A percentile compares a stretch with the other conserved stretches of the same genome.
Evolutionary conservation across 2,113 vertebrate genomes (phyloP).

Genomic region (Henicopernis longicauda): DNA sequence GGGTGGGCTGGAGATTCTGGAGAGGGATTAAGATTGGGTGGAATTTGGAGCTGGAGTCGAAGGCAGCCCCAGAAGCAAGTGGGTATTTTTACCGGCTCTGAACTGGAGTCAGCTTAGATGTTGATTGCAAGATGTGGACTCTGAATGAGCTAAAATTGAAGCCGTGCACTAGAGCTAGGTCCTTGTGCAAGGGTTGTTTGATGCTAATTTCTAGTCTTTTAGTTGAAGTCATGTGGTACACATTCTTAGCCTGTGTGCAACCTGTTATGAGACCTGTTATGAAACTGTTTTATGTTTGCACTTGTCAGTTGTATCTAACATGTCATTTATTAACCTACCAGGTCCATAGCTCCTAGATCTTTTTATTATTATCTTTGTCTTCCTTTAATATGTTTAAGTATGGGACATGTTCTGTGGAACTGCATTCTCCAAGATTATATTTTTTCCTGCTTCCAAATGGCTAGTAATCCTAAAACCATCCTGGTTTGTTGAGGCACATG

Average conservation of each 20-base stretch:
- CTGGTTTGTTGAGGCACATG: not conserved
- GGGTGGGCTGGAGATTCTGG: not conserved
- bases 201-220: not conserved
- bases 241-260: not conserved
- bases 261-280: not conserved
- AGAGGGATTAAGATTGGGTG: not conserved
- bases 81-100: not conserved
- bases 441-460: not conserved
- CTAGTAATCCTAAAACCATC: not conserved
- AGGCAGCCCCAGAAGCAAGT: not conserved
- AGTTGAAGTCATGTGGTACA: not conserved
- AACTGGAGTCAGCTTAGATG: not conserved
- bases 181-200: not conserved
- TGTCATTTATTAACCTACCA: not conserved
- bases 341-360: not conserved
- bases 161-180: not conserved
- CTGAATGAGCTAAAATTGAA: not conserved
- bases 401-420: not conserved
- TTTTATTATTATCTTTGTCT: not conserved
- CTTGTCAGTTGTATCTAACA: not conserved
- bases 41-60: not conserved
- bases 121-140: not conserved
- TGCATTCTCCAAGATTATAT: not conserved
- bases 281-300: not conserved
- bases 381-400: not conserved